Percentiles rank a stretch among this genome's conserved stretches.
Conservation (phyloP, 2,888 invertebrate species). For the Thymelicus acteon region DNA sequence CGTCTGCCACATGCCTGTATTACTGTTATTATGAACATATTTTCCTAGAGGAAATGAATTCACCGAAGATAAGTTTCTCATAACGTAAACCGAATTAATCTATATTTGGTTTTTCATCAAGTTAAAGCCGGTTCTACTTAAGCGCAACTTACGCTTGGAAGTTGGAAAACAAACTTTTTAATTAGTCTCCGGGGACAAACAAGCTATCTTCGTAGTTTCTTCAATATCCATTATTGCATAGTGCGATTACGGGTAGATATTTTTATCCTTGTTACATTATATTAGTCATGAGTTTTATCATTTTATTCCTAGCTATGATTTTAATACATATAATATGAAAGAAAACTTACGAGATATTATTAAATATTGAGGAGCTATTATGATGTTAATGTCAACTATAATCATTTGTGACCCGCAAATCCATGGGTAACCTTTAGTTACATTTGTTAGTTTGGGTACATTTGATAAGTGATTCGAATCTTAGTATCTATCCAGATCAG, state of each 20-base stretch:
- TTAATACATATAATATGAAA: not conserved
- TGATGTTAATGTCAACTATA: too few species aligned
- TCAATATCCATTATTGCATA: constrained; percentile 51
- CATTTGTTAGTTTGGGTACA: too few species aligned
- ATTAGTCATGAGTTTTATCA: not conserved
- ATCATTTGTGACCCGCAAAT: too few species aligned
- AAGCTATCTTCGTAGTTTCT: constrained; percentile 75
- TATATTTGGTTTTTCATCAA: constrained; percentile 68
- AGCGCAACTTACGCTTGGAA: constrained; percentile 69
- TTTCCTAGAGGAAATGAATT: constrained; percentile 21
- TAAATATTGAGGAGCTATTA: too few species aligned
- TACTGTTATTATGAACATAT: constrained; percentile 33
- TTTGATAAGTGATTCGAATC: too few species aligned
- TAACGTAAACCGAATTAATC: constrained; percentile 48
- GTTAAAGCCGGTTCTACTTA: constrained; percentile 67
- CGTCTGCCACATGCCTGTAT: constrained; percentile 46
- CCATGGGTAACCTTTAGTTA: too few species aligned
- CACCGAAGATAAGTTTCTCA: constrained; percentile 28
- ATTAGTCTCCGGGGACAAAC: constrained; percentile 83
- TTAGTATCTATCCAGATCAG: too few species aligned
- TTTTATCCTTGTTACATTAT: not conserved
- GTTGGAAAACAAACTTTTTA: constrained; percentile 82
- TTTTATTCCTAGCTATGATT: not conserved
- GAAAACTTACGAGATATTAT: not conserved
- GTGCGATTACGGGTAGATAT: constrained; percentile 37